Evolutionary conservation across 2,888 invertebrate genomes (phyloP).

Genomic region (Brenthis hecate): DNA sequence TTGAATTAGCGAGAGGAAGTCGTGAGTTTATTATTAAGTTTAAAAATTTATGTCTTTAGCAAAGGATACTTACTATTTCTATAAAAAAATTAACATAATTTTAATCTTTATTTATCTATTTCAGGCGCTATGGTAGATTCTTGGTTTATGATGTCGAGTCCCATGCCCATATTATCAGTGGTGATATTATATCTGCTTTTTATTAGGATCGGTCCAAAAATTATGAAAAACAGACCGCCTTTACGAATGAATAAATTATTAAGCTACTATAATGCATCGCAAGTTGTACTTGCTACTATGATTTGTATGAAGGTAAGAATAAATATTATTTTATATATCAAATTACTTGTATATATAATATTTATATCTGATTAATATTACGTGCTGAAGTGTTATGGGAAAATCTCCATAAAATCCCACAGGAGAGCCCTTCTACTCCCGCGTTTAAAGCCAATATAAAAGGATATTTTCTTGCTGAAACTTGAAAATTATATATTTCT

Average conservation of each 20-base stretch:
- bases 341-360: too few species aligned
- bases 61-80: too few species aligned
- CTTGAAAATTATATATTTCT: too few species aligned
- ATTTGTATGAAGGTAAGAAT: conserved; percentile 67
- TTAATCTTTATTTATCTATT: conserved; percentile 42
- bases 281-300: conserved; percentile 89
- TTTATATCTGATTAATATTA: background rate
- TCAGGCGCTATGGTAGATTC: conserved; percentile 88
- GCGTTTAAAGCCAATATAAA: too few species aligned
- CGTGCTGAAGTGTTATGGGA: too few species aligned
- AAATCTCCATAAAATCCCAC: too few species aligned
- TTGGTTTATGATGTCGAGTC: conserved; percentile 91
- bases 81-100: too few species aligned
- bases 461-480: too few species aligned
- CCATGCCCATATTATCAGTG: conserved; percentile 85
- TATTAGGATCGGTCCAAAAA: conserved; percentile 87
- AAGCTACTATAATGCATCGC: conserved; percentile 92
- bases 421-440: too few species aligned
- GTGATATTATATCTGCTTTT: conserved; percentile 85
- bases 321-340: background rate
- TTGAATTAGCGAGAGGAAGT: too few species aligned
- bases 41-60: too few species aligned
- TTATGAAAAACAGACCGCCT: conserved; percentile 88
- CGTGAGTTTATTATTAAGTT: too few species aligned
- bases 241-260: conserved; percentile 87